A percentile compares a stretch with the other conserved stretches of the same genome.
These are phyloP conservation scores for Sebastes fasciatus DNA, from an alignment of 2,113 vertebrate species.

Conservation along the genomic window DNA sequence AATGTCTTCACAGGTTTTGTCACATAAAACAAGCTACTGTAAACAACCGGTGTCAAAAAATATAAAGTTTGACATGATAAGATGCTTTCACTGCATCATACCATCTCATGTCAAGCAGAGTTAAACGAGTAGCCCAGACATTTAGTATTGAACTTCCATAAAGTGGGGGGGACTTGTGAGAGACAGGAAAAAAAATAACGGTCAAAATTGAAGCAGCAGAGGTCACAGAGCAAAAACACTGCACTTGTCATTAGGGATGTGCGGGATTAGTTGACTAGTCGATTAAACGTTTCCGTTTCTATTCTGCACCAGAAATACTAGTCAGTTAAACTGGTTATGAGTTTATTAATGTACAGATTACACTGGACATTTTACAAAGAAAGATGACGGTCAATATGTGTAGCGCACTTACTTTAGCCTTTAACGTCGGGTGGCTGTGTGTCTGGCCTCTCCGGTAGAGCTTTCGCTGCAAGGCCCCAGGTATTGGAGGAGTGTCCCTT, in stretches of 20 bases:
- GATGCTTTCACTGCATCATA: neutral
- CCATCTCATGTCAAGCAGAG: constrained; percentile 2
- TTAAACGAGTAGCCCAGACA: neutral
- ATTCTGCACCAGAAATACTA: no score
- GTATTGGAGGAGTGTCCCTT: neutral
- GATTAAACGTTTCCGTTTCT: no score
- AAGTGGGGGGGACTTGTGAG: neutral
- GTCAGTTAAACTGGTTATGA: no score
- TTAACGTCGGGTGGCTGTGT: no score
- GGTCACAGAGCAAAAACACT: neutral
- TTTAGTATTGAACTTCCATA: neutral
- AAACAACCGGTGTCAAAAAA: constrained; percentile 18
- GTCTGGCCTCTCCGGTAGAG: no score
- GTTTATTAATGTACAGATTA: no score
- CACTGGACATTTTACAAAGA: no score
- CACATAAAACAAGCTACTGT: constrained; percentile 1
- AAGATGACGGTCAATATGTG: no score
- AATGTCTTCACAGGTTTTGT: constrained; percentile 15
- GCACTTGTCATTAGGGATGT: no score
- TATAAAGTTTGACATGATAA: constrained; percentile 1
- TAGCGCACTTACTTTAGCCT: no score
- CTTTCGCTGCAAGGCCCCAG: no score
- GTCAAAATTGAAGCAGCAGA: constrained; percentile 10
- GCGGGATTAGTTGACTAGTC: no score
- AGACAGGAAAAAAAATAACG: neutral